phyloP scores from a whole-genome alignment of 2,797 vertebrate genomes.

The Myotis findleyi region DNA sequence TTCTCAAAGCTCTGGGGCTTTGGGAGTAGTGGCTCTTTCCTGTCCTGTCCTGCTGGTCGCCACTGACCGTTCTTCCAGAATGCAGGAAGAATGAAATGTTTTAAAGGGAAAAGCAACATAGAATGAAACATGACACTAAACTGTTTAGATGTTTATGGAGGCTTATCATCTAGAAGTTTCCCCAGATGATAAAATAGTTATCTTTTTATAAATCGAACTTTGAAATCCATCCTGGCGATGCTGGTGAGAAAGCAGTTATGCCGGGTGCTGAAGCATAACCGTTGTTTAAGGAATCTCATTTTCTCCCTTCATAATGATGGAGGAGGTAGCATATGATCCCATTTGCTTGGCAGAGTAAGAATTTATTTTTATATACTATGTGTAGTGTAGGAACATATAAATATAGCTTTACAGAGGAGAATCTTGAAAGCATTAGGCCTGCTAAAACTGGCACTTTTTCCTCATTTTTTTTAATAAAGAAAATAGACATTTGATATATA shows the following conservation, averaged over 20 bases:
- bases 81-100: not conserved
- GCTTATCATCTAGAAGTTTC: not conserved
- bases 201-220: not conserved
- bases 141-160: not conserved
- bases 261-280: fast-evolving
- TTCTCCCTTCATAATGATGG: not conserved
- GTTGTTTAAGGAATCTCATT: not conserved
- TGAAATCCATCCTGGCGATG: fast-evolving
- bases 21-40: fast-evolving
- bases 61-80: not conserved
- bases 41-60: fast-evolving
- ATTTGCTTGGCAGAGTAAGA: not conserved
- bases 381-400: not conserved
- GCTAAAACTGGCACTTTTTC: not conserved
- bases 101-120: not conserved
- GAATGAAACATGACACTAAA: not conserved
- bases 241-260: fast-evolving
- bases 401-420: not conserved
- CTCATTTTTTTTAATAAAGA: not conserved
- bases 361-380: not conserved
- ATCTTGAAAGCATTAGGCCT: not conserved
- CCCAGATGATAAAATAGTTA: not conserved
- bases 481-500: not conserved
- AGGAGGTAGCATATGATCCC: not conserved
- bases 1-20: not conserved